Base-by-base conservation (phyloP, 1,140 invertebrate genomes). In the Plectrocnemia conspersa region DNA sequence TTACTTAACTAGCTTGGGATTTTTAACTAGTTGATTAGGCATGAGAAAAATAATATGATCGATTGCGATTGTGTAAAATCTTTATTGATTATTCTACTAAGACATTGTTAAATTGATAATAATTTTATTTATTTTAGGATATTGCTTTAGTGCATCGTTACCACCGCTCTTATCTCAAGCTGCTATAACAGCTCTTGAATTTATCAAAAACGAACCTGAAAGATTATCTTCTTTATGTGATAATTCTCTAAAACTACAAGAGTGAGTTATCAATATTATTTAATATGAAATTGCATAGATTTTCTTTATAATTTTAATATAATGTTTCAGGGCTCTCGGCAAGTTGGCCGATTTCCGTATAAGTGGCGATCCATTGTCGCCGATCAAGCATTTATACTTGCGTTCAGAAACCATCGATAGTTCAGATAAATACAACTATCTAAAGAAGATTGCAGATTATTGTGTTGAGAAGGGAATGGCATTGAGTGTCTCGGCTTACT, bases 91-190 rank as follows among this genome's bases (percentile, higher is more conserved):
- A n/a, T n/a, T n/a, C n/a, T n/a, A n/a, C n/a, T n/a, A n/a, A n/a
- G n/a, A n/a, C n/a, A 45, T 45, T 7, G 36, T 40, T 15, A 40
- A 44, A 44, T 44, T 44, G 11, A 44, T 22, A 19, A 44, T 7
- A 46, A 46, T 46, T 24, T 22, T 24, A 25, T 23, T 2, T 40
- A 60, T 65, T 66, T 22, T 64, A 76, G 88, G 89, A 1, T 98
- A 98, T 68, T 98, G 95, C 69, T 99, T 98, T 70, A 98, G 95
- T 6, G 96, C 96, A 9, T 98, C 96, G 0, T 71, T 93, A 32
- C 94, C 96, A 3, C 96, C 96, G 2, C 80, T 97, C 67, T 70
- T 97, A 58, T 87, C 93, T 16, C 81, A 88, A 25, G 89, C 89
- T 1, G 93, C 92, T 10, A 89, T 88, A 45, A 79, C 78, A 11